Conservation (phyloP, 1,140 invertebrate genomes). For the Papilio glaucus region DNA sequence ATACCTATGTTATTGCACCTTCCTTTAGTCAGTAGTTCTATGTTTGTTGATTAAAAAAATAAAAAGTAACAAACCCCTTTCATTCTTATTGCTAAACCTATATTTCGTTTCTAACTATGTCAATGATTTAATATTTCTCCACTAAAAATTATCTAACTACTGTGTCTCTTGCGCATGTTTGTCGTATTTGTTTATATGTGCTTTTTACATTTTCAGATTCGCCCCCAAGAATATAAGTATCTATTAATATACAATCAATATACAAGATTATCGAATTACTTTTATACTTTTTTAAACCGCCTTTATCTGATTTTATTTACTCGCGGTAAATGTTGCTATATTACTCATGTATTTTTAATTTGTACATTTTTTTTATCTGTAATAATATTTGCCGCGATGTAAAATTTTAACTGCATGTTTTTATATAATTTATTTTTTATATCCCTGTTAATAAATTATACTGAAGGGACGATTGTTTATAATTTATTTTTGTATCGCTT, state of each 20-base stretch:
- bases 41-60: constrained; percentile 41
- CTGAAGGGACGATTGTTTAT: constrained; percentile 44
- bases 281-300: constrained; percentile 37
- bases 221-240: constrained; percentile 81
- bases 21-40: constrained; percentile 37
- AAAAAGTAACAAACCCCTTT: constrained; percentile 39
- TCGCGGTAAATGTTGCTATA: constrained; percentile 33
- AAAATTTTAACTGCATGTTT: constrained; percentile 30
- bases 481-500: constrained; percentile 24
- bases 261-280: constrained; percentile 24
- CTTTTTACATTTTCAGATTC: constrained; percentile 73
- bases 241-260: constrained; percentile 60
- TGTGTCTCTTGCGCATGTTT: constrained; percentile 5
- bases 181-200: constrained; percentile 27
- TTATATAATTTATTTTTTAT: constrained; percentile 24
- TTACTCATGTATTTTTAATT: constrained; percentile 33
- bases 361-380: constrained; percentile 36
- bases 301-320: constrained; percentile 31
- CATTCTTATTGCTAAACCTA: constrained; percentile 37
- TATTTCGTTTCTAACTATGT: neutral
- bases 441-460: constrained; percentile 26
- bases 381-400: constrained; percentile 22
- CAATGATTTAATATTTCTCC: neutral
- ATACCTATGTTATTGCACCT: constrained; percentile 47
- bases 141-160: neutral